These are phyloP conservation scores for Malurus alboscapulatus DNA, from an alignment of 2,113 vertebrate genomes.

Conservation along the genomic window DNA sequence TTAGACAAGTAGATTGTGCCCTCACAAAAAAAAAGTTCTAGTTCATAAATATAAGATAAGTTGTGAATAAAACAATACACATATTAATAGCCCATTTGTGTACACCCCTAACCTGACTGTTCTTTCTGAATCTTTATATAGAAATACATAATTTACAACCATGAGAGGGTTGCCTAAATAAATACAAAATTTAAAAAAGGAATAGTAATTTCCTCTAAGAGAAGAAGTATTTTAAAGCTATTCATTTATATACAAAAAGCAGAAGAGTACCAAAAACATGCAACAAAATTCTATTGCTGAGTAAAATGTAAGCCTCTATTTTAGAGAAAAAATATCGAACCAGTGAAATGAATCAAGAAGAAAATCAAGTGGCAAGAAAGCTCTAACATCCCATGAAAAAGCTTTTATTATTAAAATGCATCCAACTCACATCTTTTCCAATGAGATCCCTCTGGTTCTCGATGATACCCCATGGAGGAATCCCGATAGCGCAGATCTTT, in stretches of 20 bases:
- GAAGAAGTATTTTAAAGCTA: not conserved
- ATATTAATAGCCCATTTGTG: not conserved
- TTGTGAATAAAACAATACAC: not conserved
- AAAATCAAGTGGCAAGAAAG: not conserved
- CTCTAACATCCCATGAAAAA: not conserved
- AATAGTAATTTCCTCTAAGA: not conserved
- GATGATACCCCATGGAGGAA: constrained; percentile 93
- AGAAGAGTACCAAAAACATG: not conserved
- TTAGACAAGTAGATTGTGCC: not conserved
- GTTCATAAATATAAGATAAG: not conserved
- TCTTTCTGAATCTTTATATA: not conserved
- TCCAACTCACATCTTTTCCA: constrained; percentile 88
- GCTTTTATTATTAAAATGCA: not conserved
- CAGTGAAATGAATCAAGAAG: not conserved
- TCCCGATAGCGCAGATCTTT: constrained; percentile 89
- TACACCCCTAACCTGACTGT: not conserved
- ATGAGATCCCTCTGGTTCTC: constrained; percentile 91
- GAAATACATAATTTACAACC: not conserved
- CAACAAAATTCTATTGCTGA: not conserved
- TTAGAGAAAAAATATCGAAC: not conserved
- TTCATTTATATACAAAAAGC: not conserved
- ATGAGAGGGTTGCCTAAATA: not conserved
- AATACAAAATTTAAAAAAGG: not conserved
- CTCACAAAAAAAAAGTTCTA: not conserved
- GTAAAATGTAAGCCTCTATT: not conserved